phyloP scores from a whole-genome alignment of 1,140 invertebrate genomes.

The Zaprionus ornatus region DNA sequence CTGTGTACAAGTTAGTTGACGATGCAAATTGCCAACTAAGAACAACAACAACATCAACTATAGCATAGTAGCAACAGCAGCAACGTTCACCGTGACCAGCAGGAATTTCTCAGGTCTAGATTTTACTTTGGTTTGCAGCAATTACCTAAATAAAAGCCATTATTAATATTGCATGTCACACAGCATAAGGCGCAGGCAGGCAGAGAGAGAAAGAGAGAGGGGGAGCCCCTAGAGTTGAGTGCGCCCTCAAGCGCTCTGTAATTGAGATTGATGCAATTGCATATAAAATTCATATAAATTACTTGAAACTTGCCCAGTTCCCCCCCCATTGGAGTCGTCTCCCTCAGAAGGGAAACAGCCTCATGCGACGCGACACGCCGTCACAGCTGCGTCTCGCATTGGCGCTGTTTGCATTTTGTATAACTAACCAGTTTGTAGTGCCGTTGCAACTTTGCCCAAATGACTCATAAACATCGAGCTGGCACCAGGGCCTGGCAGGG shows the following conservation, averaged over 20 bases:
- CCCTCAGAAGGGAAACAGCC: too few species aligned
- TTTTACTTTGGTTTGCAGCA: conserved; percentile 54
- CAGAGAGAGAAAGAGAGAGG: background rate
- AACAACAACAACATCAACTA: background rate
- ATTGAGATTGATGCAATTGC: conserved; percentile 81
- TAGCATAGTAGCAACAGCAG: background rate
- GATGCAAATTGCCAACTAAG: conserved; percentile 17
- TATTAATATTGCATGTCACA: conserved; percentile 78
- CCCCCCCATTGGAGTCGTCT: too few species aligned
- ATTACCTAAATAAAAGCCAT: conserved; percentile 76
- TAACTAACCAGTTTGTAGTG: conserved; percentile 50
- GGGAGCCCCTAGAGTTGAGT: background rate
- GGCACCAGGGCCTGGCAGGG: conserved; percentile 56
- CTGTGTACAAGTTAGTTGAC: conserved; percentile 9
- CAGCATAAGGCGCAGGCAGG: conserved; percentile 14
- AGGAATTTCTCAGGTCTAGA: conserved; percentile 29
- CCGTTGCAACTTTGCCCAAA: conserved; percentile 63
- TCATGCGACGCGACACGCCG: conserved; percentile 18
- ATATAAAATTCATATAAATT: conserved; percentile 79
- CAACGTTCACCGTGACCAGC: conserved; percentile 22
- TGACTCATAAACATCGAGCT: conserved; percentile 72
- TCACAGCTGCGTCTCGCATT: conserved; percentile 34
- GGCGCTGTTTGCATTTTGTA: conserved; percentile 35
- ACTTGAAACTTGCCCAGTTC: conserved; percentile 55
- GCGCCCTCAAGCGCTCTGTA: conserved; percentile 56